A percentile compares a stretch with the other conserved stretches of the same genome.
Evolutionary conservation across 2,888 invertebrate species (phyloP).

Genomic region (Drosophila pseudotakahashii): DNA sequence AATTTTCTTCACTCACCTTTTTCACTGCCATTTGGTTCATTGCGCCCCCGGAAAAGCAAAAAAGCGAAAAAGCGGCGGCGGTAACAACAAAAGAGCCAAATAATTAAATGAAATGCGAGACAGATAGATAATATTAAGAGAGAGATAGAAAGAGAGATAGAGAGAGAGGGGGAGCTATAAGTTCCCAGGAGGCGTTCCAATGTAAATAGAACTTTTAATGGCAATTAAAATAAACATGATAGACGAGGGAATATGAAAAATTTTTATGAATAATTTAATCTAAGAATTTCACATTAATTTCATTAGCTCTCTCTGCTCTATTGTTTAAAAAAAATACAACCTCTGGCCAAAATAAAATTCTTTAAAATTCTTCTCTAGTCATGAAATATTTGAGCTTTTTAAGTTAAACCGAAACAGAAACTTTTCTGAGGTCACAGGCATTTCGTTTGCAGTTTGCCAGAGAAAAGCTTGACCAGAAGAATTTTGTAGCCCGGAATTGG

Average conservation of each 20-base stretch:
- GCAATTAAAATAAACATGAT: constrained; percentile 37
- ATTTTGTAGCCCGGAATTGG: constrained; percentile 1
- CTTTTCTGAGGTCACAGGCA: background rate
- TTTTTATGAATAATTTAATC: constrained; percentile 41
- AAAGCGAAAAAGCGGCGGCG: constrained; percentile 10
- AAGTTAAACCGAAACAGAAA: constrained; percentile 10
- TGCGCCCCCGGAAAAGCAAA: constrained; percentile 26
- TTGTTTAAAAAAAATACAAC: too few species aligned
- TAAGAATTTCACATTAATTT: background rate
- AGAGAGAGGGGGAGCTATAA: background rate
- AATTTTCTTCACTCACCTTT: constrained; percentile 45
- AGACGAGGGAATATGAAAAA: constrained; percentile 10
- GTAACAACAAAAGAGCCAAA: constrained; percentile 46
- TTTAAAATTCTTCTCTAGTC: constrained; percentile 16
- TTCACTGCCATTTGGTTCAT: constrained; percentile 40
- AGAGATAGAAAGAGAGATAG: background rate
- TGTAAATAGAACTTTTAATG: constrained; percentile 45
- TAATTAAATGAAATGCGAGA: constrained; percentile 49
- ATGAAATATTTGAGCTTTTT: background rate
- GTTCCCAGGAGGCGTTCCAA: constrained; percentile 38
- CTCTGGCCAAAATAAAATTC: background rate
- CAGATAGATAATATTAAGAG: background rate
- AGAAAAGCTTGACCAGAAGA: constrained; percentile 3
- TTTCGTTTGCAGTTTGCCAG: constrained; percentile 1
- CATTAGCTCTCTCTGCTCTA: too few species aligned